Base-by-base conservation (phyloP, 2,797 vertebrate species). In the Notolabrus celidotus region DNA sequence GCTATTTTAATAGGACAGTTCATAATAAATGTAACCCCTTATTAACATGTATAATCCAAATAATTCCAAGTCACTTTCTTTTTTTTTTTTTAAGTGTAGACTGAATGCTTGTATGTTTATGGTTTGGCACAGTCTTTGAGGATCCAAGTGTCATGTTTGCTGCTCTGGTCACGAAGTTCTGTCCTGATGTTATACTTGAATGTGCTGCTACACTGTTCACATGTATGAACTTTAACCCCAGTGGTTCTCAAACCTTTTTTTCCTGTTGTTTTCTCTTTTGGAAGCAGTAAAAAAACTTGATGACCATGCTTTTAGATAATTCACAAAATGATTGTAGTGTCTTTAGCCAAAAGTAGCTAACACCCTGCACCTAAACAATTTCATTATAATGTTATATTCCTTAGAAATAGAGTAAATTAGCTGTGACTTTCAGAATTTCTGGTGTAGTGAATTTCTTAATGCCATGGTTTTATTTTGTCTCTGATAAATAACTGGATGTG, bases 111-210 rank as follows among this genome's bases (percentile, higher is more conserved):
- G 15, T 60, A 12, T 47, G 43, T 74, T 58, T 43, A 52, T 73
- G 50, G 55, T 77, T 77, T 67, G 67, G 51, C 67, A 61, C 63
- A 50, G 46, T 74, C 69, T 78, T 78, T 86, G 80, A 88, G 70
- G 42, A 68, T 15, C 57, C 33, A 67, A 57, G 54, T 63, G 62
- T 86, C 64, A 62, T 64, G 38, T 80, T 67, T 79, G 84, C 87
- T 91, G 83, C 86, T 86, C 42, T 55, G 51, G 57, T 79, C 69
- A 46, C 50, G 38, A 66, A 67, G 57, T 84, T 75, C 63, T 83
- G 61, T 77, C 74, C 65, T 80, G 72, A 83, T 77, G 45, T 77
- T 77, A 69, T 87, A 90, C 88, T 91, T 92, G 88, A 92, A 93
- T 85, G 81, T 92, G 89, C 85, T 89, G 88, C 90, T 92, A 80